Conservation (phyloP, 2,797 vertebrate genomes). For the Dendrocincla fuliginosa region DNA sequence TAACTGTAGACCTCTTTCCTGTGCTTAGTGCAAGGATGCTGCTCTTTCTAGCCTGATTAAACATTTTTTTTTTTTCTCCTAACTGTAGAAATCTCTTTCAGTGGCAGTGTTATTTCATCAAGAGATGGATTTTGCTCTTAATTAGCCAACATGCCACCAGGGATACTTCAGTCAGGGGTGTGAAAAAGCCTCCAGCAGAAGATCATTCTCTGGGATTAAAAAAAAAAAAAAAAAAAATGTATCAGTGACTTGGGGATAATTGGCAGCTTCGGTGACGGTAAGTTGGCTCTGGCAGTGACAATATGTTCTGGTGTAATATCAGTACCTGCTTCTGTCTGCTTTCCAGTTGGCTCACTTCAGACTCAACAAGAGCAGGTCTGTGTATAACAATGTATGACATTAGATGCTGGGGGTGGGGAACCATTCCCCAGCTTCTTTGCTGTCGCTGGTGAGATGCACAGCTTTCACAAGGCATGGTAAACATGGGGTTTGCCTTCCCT, state of each 20-base stretch:
- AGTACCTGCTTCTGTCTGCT: slow-evolving; percentile 62
- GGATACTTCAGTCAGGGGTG: slow-evolving; percentile 81
- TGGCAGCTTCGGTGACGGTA: slow-evolving; percentile 66
- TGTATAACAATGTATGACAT: neutral
- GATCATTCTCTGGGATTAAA: slow-evolving; percentile 73
- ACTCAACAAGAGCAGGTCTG: slow-evolving; percentile 46
- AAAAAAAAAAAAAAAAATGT: slow-evolving; percentile 32
- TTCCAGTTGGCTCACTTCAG: slow-evolving; percentile 71
- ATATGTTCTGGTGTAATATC: slow-evolving; percentile 69
- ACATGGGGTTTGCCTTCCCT: neutral
- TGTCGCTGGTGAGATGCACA: neutral
- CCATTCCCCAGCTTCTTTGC: neutral
- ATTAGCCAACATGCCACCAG: slow-evolving; percentile 80
- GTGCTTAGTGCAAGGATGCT: slow-evolving; percentile 65
- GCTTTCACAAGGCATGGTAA: neutral
- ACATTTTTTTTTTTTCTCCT: slow-evolving; percentile 27
- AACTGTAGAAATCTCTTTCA: slow-evolving; percentile 71
- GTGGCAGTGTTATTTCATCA: slow-evolving; percentile 81
- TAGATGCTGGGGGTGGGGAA: neutral
- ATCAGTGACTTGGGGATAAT: slow-evolving; percentile 78
- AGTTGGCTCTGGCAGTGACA: slow-evolving; percentile 73
- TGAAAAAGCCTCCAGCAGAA: slow-evolving; percentile 80
- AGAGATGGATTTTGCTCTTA: slow-evolving; percentile 83
- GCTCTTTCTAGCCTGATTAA: slow-evolving; percentile 76
- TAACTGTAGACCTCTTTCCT: slow-evolving; percentile 71